These are phyloP conservation scores for Drosophila borealis DNA, from an alignment of 2,888 invertebrate species.

Conservation along the genomic window DNA sequence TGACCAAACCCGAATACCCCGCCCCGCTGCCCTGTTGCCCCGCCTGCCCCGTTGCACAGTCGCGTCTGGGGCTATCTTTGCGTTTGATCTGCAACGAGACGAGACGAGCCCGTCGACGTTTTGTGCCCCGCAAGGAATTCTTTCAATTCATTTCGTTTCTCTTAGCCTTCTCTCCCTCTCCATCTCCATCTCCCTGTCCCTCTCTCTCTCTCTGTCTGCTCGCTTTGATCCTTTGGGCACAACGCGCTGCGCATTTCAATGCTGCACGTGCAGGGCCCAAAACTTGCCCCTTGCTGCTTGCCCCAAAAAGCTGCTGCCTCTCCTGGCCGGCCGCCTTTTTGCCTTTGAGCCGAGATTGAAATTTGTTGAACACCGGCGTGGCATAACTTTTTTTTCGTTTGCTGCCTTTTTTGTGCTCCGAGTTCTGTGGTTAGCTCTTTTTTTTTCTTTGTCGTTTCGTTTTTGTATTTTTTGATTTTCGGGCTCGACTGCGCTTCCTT, in stretches of 20 bases:
- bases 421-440: slow-evolving; percentile 21
- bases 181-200: slow-evolving; percentile 1
- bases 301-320: not conserved
- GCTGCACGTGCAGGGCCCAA: slow-evolving; percentile 69
- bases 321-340: slow-evolving; percentile 21
- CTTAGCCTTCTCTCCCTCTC: slow-evolving; percentile 3
- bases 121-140: slow-evolving; percentile 74
- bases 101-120: slow-evolving; percentile 62
- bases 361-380: slow-evolving; percentile 80
- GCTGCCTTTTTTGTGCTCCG: slow-evolving; percentile 17
- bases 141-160: slow-evolving; percentile 72
- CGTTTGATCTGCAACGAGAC: slow-evolving; percentile 68
- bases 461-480: slow-evolving; percentile 38
- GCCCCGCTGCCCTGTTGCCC: not conserved
- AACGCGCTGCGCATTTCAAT: slow-evolving; percentile 79
- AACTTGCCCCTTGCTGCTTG: slow-evolving; percentile 13
- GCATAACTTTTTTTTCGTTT: slow-evolving; percentile 63
- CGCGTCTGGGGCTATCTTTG: slow-evolving; percentile 58
- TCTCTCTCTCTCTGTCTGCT: not conserved
- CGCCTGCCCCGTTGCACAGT: not conserved
- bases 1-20: slow-evolving; percentile 19
- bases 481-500: slow-evolving; percentile 72
- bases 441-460: slow-evolving; percentile 25
- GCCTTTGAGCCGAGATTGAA: slow-evolving; percentile 78
- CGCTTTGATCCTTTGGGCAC: slow-evolving; percentile 65